A percentile compares a stretch with the other conserved stretches of the same genome.
Evolutionary conservation across 2,797 vertebrate genomes (phyloP).

Genomic region (Streptopelia turtur): DNA sequence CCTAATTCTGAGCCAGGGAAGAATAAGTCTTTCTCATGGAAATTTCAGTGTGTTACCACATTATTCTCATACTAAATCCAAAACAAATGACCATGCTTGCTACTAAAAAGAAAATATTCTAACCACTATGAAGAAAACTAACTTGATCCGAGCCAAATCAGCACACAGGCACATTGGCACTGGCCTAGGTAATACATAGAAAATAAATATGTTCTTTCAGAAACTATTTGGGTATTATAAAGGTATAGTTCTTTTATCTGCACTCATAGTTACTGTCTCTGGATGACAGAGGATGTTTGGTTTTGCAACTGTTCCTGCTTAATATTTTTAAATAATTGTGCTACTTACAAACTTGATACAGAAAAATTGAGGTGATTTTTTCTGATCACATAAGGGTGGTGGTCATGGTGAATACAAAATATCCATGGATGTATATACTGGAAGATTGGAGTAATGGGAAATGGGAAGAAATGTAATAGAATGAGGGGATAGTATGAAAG

Average conservation of each 20-base stretch:
- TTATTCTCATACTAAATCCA: no score
- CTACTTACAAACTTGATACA: not conserved
- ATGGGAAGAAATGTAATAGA: not conserved
- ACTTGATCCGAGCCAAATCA: no score
- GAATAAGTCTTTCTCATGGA: no score
- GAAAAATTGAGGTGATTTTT: not conserved
- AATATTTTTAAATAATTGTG: not conserved
- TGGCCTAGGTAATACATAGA: not conserved
- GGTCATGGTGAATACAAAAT: not conserved
- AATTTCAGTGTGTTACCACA: no score
- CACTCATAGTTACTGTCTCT: not conserved
- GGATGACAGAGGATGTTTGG: not conserved
- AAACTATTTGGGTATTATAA: not conserved
- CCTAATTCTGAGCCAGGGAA: no score
- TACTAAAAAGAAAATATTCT: no score
- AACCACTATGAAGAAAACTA: no score
- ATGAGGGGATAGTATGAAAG: not conserved
- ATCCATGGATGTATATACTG: not conserved
- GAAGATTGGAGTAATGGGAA: not conserved
- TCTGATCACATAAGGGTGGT: not conserved
- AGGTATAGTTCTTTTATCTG: not conserved
- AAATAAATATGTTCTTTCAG: not conserved
- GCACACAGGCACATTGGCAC: not conserved
- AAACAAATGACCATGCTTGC: no score
- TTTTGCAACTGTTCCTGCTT: not conserved